Evolutionary conservation across 1,140 invertebrate genomes (phyloP).

Genomic region (Calephelis virginiensis): DNA sequence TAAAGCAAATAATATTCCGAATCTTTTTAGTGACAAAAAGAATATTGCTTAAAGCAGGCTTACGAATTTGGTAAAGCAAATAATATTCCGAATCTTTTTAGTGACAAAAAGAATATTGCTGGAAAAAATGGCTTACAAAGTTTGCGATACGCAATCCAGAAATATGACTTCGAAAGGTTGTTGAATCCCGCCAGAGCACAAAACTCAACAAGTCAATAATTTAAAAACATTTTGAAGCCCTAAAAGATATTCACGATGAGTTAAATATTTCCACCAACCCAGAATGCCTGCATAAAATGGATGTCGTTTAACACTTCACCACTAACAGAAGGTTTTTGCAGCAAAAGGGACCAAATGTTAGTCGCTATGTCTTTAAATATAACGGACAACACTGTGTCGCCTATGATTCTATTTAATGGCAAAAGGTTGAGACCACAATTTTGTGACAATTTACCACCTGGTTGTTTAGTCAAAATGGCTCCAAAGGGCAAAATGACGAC

Average conservation of each 20-base stretch:
- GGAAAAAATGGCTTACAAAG: conserved; percentile 41
- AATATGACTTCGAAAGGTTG: conserved; percentile 42
- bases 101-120: conserved; percentile 24
- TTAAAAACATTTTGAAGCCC: conserved; percentile 42
- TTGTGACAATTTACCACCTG: conserved; percentile 44
- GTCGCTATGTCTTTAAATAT: conserved; percentile 54
- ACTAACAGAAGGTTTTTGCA: conserved; percentile 47
- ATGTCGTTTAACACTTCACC: conserved; percentile 53
- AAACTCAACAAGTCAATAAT: conserved; percentile 57
- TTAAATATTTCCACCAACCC: conserved; percentile 31
- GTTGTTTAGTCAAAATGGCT: conserved; percentile 40
- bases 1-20: conserved; percentile 32
- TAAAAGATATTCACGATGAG: conserved; percentile 37
- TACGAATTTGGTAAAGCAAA: conserved; percentile 34
- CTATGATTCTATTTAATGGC: conserved; percentile 63
- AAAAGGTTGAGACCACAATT: conserved; percentile 42
- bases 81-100: conserved; percentile 37
- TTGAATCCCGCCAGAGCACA: conserved; percentile 59
- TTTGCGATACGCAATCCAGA: conserved; percentile 38
- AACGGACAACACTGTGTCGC: conserved; percentile 34
- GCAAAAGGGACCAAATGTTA: conserved; percentile 61
- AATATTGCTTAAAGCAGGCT: conserved; percentile 39
- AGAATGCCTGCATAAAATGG: conserved; percentile 64
- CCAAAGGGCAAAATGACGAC: conserved; percentile 57
- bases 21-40: conserved; percentile 36